Evolutionary conservation across 2,888 invertebrate species (phyloP), one percentile per base, ranked within the genome.

Genomic region (Molanna angustata): DNA sequence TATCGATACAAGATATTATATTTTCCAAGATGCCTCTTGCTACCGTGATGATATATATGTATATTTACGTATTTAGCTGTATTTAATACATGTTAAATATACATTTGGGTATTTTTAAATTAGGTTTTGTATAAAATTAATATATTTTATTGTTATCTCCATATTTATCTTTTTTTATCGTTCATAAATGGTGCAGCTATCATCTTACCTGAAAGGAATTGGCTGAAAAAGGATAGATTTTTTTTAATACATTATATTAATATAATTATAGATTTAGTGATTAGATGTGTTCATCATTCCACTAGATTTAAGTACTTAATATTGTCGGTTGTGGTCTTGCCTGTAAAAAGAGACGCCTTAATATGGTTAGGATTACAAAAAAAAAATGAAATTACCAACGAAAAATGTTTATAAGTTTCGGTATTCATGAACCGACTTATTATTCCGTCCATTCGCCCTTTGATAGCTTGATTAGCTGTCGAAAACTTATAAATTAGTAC

Each of bases 311-410:
- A 75, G 76, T 76, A 77, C 76, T 76, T 76, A 76, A 73, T 59
- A 54, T 59, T 76, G 75, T 76, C 73, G 76, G 77, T 78, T 78
- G 76, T 77, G 77, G 76, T 77, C 77, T 78, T 78, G 77, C 77
- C 76, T 76, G 74, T 74, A 76, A 43, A 56, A 52, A 55, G 50
- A 77, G 74, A 75, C 59, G 59, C 59, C 56, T 59, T 59, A 57
- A 52, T 57, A 54, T 56, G 49, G 14, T 58, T 59, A 59, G 54
- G 57, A 56, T 57, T 49, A 45, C 32, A 41, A 52, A 49, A 56
- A 22, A 43, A 50, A 44, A 50, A 54, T 54, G 49, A 50, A 49
- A 39, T 39, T 59, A 59, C 59, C 59, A 59, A 56, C 59, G 59
- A 59, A 54, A 53, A n/a, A n/a, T n/a, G n/a, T n/a, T n/a, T n/a